Base-by-base conservation (phyloP, 2,113 vertebrate genomes). In the Meriones unguiculatus region DNA sequence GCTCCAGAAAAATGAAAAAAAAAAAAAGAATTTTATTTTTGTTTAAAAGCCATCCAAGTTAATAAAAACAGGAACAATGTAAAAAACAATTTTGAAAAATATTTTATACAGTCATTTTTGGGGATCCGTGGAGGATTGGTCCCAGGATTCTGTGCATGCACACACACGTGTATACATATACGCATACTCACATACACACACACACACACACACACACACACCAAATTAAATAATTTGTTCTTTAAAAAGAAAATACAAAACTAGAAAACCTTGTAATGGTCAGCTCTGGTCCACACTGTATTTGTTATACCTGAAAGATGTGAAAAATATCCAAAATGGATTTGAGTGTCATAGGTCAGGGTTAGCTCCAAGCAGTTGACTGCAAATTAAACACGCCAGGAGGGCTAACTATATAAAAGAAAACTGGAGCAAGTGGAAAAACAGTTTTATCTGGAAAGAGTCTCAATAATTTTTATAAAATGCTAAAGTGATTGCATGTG, bases 331-430 rank as follows among this genome's bases (percentile, higher is more conserved):
- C 54, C 38, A 72, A 84, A n/a, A 73, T 78, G 41, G 86, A 80
- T 67, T 76, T 85, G 87, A 88, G 25, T 94, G 93, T 90, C 70
- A n/a, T 25, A 28, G 76, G 76, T 50, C 13, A 77, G 54, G 73
- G 65, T n/a, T 64, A n/a, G 70, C 73, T 54, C 64, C 62, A 59
- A 93, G n/a, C 96, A 82, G 78, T 59, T 96, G 84, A 95, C 65
- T 57, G 24, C 59, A 89, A 96, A 89, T 57, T 95, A 75, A 93
- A 87, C 22, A 90, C 50, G 38, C 28, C 25, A 57, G 57, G 18
- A 90, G 46, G 70, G 20, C 25, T 46, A 65, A 46, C 57, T 88
- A 35, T 82, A n/a, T n/a, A 78, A 65, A 46, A 65, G 41, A n/a
- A 94, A 95, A 85, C 28, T 12, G 8, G 84, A 87, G 24, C 76